Conservation (phyloP, 2,888 invertebrate genomes). For the Habroteleia sp. region DNA sequence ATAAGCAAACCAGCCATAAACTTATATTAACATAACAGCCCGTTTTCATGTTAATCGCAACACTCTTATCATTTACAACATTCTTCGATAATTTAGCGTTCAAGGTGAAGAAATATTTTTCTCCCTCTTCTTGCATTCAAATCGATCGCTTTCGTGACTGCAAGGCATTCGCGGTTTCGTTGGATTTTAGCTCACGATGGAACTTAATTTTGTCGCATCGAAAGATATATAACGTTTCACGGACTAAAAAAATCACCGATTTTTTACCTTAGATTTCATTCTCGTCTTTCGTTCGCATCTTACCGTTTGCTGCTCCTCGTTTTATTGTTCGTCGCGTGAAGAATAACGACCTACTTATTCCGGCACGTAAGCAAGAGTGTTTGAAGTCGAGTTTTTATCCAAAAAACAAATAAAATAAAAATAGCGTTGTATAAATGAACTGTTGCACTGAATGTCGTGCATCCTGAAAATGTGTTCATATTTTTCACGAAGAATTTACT, state of each 20-base stretch:
- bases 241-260: conserved; percentile 3
- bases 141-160: conserved; percentile 46
- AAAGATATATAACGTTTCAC: neutral
- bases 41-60: conserved; percentile 41
- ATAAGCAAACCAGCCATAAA: too few relatives aligned
- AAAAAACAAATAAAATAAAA: conserved; percentile 30
- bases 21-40: conserved; percentile 3
- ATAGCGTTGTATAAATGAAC: conserved; percentile 46
- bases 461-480: conserved; percentile 46
- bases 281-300: neutral
- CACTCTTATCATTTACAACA: conserved; percentile 25
- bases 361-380: conserved; percentile 51
- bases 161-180: conserved; percentile 13
- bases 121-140: conserved; percentile 20
- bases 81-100: conserved; percentile 18
- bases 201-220: conserved; percentile 5
- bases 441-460: conserved; percentile 38
- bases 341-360: conserved; percentile 63
- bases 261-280: conserved; percentile 19
- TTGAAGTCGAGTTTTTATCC: conserved; percentile 54
- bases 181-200: conserved; percentile 11
- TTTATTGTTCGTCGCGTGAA: conserved; percentile 45
- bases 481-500: conserved; percentile 27
- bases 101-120: conserved; percentile 11
- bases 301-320: neutral